Conservation (phyloP, 1,140 invertebrate species). For the Charaxes varanes region DNA sequence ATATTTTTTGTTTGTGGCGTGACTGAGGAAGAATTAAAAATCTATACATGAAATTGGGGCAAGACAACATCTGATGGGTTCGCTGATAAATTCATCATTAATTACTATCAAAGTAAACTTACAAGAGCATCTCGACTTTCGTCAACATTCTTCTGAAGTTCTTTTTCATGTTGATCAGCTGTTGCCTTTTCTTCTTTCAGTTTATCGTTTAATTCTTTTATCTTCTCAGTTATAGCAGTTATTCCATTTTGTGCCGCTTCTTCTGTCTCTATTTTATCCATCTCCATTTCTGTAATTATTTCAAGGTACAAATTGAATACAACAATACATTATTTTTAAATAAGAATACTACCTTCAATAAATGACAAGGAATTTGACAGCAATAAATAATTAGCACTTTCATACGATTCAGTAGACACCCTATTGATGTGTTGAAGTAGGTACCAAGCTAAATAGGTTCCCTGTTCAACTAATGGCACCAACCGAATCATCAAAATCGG, state of each 20-base stretch:
- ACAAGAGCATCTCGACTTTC: conserved; percentile 56
- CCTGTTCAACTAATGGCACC: too few species aligned
- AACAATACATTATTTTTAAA: too few species aligned
- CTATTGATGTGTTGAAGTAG: too few species aligned
- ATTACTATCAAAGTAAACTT: too few species aligned
- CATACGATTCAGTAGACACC: too few species aligned
- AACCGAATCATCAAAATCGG: too few species aligned
- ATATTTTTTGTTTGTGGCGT: conserved; percentile 66
- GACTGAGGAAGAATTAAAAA: conserved; percentile 35
- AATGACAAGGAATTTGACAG: too few species aligned
- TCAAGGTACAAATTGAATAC: background rate
- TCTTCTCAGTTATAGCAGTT: conserved; percentile 55
- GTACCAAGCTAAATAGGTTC: too few species aligned
- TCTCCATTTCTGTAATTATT: conserved; percentile 38
- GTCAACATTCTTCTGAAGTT: conserved; percentile 70
- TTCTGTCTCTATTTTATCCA: conserved; percentile 35
- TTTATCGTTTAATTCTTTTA: conserved; percentile 49
- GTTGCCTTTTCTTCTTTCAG: conserved; percentile 52
- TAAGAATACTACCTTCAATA: too few species aligned
- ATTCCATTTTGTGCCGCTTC: conserved; percentile 45
- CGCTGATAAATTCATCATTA: too few species aligned
- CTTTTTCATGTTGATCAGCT: conserved; percentile 66
- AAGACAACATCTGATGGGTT: too few species aligned
- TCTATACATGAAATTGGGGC: conserved; percentile 5
- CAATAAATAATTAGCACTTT: too few species aligned